Base-by-base conservation (phyloP, 2,888 invertebrate genomes). In the Adelognathus sp. region DNA sequence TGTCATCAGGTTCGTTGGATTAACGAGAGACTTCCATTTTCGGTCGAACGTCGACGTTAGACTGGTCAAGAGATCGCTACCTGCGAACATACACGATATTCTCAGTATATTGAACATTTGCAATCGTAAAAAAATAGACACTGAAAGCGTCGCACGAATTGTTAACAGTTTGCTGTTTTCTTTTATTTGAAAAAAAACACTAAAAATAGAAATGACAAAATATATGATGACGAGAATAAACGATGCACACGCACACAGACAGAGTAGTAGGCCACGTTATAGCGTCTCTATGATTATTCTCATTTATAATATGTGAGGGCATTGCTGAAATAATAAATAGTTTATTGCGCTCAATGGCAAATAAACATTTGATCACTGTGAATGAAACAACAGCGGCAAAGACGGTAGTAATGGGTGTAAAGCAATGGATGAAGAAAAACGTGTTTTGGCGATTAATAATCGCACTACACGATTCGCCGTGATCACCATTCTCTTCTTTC, bases 11-110 rank as follows among this genome's bases (percentile, higher is more conserved):
- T 82, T 85, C 73, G 87, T 84, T 74, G 95, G 94, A 92, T 94
- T 95, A 89, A 95, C 94, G 87, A 95, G 92, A 87, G 95, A 95
- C 86, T 95, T 94, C 92, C 96, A 93, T 92, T 97, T 97, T 89
- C 96, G 95, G 91, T 97, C 97, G 92, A 97, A 95, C 77, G 97
- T 95, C 89, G 95, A 96, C 85, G 97, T 97, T 90, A 97, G 94
- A 86, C 95, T 95, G 90, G 96, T 95, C 92, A 97, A 93, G 86
- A 97, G 95, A 93, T 97, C 97, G 89, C 96, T 94, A 91, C 96
- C 97, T 97, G 93, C 71, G 93, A 93, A 1, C 75, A 79, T 73
- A 73, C 36, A n/a, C n/a, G n/a, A n/a, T n/a, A n/a, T n/a, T n/a
- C n/a, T n/a, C n/a, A n/a, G n/a, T n/a, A n/a, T n/a, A n/a, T n/a